Base-by-base conservation (phyloP, 1,140 invertebrate species). In the Neodiprion pinetum region DNA sequence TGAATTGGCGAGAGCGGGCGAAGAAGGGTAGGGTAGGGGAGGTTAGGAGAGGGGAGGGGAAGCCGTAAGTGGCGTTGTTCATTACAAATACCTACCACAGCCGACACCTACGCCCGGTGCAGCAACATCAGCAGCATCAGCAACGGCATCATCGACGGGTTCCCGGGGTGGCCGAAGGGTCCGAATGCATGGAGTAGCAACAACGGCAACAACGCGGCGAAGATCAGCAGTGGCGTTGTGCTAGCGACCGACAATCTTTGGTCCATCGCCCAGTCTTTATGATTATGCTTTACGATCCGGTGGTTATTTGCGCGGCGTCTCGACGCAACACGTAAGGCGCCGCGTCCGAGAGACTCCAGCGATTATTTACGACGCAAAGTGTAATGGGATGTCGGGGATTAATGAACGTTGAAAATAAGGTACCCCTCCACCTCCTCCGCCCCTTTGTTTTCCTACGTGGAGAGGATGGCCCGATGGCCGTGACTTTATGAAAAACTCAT, bases 361-460 rank as follows among this genome's bases (percentile, higher is more conserved):
- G 76, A 75, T 86, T 85, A 85, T 85, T 87, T 86, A 87, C 84
- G 83, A 81, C 72, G 78, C 74, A 74, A 70, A 68, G 75, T 75
- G 77, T 85, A 86, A 87, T 85, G 80, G 81, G 80, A 85, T 83
- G 84, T 83, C 84, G 80, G 77, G 78, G 83, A 83, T 81, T 86
- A 85, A 87, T 86, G 85, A 86, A 80, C 78, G 76, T 78, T 80
- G 76, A 75, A 80, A 61, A 61, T 61, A 61, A 61, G 53, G 53
- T 61, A 61, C 53, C 11, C 28, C 28, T 5, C 1, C 28, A 1
- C 28, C 28, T 40, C 28, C 28, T 1, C 53, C 53, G 9, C 53
- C n/a, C 53, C 53, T 61, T 40, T 40, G 1, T 40, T 40, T 40
- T 5, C 28, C 28, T 40, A 40, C 28, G 0, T 40, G 28, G 28